phyloP scores from a whole-genome alignment of 2,113 vertebrate species.

The Phaethon lepturus region DNA sequence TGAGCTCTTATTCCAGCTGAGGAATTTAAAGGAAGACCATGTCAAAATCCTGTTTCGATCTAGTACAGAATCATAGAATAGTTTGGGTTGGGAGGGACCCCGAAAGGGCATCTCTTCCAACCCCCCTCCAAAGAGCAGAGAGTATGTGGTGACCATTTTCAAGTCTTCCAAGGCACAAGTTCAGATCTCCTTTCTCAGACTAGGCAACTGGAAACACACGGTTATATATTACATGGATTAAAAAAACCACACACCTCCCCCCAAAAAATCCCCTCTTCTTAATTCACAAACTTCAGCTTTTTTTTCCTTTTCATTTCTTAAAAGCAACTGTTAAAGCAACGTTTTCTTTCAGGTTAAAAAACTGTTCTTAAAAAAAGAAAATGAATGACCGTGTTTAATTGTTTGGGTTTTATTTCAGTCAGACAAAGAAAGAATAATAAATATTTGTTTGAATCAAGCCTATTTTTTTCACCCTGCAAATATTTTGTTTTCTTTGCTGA shows the following conservation, averaged over 20 bases:
- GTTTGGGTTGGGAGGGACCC: too few species aligned
- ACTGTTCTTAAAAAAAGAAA: neutral
- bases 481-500: neutral
- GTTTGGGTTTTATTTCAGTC: neutral
- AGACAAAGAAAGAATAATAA: neutral
- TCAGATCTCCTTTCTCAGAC: neutral
- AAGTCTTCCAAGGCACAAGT: neutral
- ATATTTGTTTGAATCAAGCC: neutral
- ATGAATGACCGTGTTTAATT: neutral
- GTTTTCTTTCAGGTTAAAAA: neutral
- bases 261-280: neutral
- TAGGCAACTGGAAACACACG: neutral
- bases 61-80: neutral
- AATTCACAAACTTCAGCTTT: neutral
- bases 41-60: neutral
- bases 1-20: neutral
- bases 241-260: rapidly evolving
- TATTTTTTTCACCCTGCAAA: neutral
- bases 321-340: neutral
- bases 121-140: too few species aligned
- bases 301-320: neutral
- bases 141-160: neutral
- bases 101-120: too few species aligned
- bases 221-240: neutral
- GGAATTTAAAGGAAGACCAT: neutral